A percentile compares a stretch with the other conserved stretches of the same genome.
phyloP scores from a whole-genome alignment of 1,140 invertebrate genomes.

The Ganaspis sp. region DNA sequence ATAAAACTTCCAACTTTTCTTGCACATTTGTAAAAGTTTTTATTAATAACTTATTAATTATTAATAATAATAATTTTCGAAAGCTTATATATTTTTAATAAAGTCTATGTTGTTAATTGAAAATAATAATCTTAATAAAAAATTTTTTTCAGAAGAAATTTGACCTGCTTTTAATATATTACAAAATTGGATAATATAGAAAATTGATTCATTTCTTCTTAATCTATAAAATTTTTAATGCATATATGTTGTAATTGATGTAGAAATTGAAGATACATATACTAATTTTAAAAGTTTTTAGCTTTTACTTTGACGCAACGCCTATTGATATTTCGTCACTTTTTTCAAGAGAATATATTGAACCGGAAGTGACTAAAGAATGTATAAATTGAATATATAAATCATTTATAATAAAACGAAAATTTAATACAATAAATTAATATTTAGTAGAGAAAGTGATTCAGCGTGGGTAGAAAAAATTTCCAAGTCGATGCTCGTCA shows the following conservation, averaged over 20 bases:
- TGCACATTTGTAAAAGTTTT: too few relatives aligned
- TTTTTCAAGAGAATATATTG: not conserved
- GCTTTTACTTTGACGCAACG: slow-evolving; percentile 8
- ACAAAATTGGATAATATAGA: not conserved
- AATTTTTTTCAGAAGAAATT: not conserved
- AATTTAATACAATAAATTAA: slow-evolving; percentile 6
- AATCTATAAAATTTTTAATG: too few relatives aligned
- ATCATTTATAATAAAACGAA: not conserved
- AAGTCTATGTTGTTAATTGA: too few relatives aligned
- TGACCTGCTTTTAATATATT: not conserved
- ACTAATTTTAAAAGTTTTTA: too few relatives aligned
- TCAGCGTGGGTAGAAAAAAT: not conserved
- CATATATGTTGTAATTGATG: too few relatives aligned
- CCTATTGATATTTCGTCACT: not conserved
- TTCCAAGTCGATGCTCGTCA: not conserved
- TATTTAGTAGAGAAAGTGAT: not conserved
- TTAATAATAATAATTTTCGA: too few relatives aligned
- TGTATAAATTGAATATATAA: not conserved
- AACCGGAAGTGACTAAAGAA: not conserved
- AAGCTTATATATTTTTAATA: too few relatives aligned
- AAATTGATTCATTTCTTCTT: not conserved
- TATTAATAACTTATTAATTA: too few relatives aligned
- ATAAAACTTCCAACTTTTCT: too few relatives aligned
- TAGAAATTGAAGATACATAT: too few relatives aligned
- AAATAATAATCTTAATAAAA: too few relatives aligned